phyloP scores from a whole-genome alignment of 2,113 vertebrate species.

The Dicerorhinus sumatrensis region DNA sequence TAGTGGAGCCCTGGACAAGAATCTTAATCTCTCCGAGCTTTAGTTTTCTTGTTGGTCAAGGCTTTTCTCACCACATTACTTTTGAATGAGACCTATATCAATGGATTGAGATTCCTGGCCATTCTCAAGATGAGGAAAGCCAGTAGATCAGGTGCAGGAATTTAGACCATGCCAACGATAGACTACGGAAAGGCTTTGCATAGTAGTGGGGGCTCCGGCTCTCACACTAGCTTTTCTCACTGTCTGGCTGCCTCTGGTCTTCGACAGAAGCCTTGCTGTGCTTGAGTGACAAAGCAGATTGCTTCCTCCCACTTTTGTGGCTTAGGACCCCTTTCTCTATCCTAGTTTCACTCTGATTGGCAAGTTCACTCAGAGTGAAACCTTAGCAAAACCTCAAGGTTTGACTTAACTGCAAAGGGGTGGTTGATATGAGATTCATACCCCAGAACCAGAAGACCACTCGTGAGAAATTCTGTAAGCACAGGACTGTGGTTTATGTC shows the following conservation, averaged over 20 bases:
- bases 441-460: constrained; percentile 59
- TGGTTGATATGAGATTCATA: constrained; percentile 64
- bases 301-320: constrained; percentile 72
- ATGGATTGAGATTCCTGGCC: not conserved
- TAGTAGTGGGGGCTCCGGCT: rapidly evolving
- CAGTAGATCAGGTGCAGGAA: not conserved
- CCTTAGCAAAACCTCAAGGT: constrained; percentile 72
- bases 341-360: constrained; percentile 78
- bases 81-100: not conserved
- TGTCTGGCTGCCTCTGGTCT: not conserved
- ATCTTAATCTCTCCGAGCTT: not conserved
- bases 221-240: not conserved
- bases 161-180: not conserved
- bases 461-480: constrained; percentile 73
- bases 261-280: not conserved
- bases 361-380: constrained; percentile 79
- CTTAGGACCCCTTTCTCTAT: constrained; percentile 78
- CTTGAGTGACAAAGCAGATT: constrained; percentile 80
- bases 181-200: not conserved
- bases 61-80: not conserved
- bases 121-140: not conserved
- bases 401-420: constrained; percentile 60
- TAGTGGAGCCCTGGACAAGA: not conserved
- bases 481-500: constrained; percentile 67
- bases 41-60: not conserved